phyloP scores from a whole-genome alignment of 2,888 invertebrate genomes.

The Macrosiphum euphorbiae region DNA sequence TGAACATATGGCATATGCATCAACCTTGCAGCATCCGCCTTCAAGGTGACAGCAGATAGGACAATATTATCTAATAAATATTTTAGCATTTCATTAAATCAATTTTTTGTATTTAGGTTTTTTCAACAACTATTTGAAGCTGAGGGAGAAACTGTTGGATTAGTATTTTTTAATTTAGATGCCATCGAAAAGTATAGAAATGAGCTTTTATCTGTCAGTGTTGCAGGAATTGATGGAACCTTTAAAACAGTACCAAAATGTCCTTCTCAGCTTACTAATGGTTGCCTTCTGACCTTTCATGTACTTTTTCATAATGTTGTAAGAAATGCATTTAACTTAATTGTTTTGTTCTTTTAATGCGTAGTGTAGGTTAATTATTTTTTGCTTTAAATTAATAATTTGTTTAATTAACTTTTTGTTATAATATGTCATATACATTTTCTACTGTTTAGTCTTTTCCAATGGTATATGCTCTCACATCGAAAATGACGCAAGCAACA shows the following conservation, averaged over 20 bases:
- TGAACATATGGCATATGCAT: neutral
- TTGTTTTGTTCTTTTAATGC: too few species aligned
- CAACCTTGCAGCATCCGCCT: neutral
- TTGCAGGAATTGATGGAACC: neutral
- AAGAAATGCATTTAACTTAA: neutral
- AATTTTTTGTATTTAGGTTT: neutral
- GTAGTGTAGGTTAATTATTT: too few species aligned
- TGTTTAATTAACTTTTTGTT: neutral
- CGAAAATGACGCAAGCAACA: neutral
- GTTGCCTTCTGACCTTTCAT: neutral
- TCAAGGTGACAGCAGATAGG: neutral
- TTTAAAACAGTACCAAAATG: neutral
- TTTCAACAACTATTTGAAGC: neutral
- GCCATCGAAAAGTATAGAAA: neutral
- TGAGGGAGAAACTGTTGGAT: neutral
- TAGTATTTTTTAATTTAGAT: neutral
- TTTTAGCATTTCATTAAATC: neutral
- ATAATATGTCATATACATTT: neutral
- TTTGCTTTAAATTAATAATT: neutral
- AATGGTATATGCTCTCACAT: neutral
- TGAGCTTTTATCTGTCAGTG: neutral
- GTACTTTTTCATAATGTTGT: neutral
- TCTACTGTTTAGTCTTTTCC: conserved; percentile 8
- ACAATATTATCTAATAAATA: neutral
- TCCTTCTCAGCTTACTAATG: neutral